Base-by-base conservation (phyloP, 2,888 invertebrate species). In the Napeogenes inachia region DNA sequence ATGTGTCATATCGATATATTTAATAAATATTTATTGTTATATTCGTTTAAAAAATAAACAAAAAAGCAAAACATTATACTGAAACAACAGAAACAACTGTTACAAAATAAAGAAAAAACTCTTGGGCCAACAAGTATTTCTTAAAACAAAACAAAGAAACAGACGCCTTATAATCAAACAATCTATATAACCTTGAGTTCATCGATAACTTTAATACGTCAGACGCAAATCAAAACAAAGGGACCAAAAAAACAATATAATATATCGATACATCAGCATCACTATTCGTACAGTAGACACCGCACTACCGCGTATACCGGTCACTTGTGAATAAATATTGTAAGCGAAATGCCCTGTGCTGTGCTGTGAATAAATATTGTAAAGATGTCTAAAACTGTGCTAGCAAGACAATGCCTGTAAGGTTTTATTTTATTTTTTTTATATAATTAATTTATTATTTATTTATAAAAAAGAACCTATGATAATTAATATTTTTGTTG, bases 351-450 rank as follows among this genome's bases (percentile, higher is more conserved):
- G 64, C 54, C 59, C 35, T 61, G 71, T 64, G 65, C 33, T 62
- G 56, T 58, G 57, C 45, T 50, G 63, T 63, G 61, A 58, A 58
- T 59, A 13, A 21, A 45, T 45, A 56, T 61, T 59, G 60, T 57
- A 33, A 73, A 65, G 64, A 78, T 78, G 77, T 67, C 76, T 13
- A 72, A 73, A n/a, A 61, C 71, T 13, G 61, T 72, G 57, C 60
- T 78, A 45, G 66, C 74, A 30, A 74, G 78, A n/a, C 74, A 76
- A 62, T 75, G 72, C 64, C 62, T 75, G 78, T 78, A 63, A 86
- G 86, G 82, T 68, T 38, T 56, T 33, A 38, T 58, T 57, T 13
- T 59, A 58, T 57, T 61, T 4, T 59, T 56, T 60, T 30, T 10
- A 13, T 38, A 60, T 13, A 57, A 55, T 55, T 13, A 55, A 21